Conservation (phyloP, 1,140 invertebrate species). For the Mizuhopecten yessoensis region DNA sequence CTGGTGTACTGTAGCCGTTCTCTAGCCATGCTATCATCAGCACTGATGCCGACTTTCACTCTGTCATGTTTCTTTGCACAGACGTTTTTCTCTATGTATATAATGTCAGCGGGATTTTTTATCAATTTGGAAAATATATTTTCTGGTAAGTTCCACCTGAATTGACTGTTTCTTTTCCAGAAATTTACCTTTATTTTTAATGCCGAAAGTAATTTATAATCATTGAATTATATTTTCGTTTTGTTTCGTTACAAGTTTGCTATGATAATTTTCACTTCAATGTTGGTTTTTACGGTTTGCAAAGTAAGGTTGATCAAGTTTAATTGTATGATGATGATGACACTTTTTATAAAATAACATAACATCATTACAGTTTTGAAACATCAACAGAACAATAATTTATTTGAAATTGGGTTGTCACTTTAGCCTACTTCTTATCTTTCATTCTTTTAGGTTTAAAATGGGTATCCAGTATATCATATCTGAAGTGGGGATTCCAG, state of each 20-base stretch:
- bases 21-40: slow-evolving; percentile 74
- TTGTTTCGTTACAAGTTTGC: too few relatives aligned
- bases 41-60: slow-evolving; percentile 75
- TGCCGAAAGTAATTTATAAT: too few relatives aligned
- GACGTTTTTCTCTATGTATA: slow-evolving; percentile 75
- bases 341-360: background rate
- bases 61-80: slow-evolving; percentile 74
- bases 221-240: too few relatives aligned
- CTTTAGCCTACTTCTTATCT: background rate
- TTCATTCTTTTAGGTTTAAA: slow-evolving; percentile 69
- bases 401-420: background rate
- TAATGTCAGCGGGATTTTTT: slow-evolving; percentile 78
- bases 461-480: slow-evolving; percentile 77
- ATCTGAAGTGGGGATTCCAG: slow-evolving; percentile 78
- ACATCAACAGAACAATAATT: background rate
- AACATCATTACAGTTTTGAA: background rate
- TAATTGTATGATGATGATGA: too few relatives aligned
- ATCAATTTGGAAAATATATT: slow-evolving; percentile 79
- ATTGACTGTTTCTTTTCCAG: too few relatives aligned
- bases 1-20: slow-evolving; percentile 75
- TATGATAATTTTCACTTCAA: too few relatives aligned
- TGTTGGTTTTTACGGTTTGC: too few relatives aligned
- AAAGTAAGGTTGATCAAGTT: too few relatives aligned
- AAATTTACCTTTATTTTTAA: too few relatives aligned
- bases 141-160: slow-evolving; percentile 65